These are phyloP conservation scores for Lucilia cuprina DNA, from an alignment of 1,140 invertebrate species.

Conservation along the genomic window DNA sequence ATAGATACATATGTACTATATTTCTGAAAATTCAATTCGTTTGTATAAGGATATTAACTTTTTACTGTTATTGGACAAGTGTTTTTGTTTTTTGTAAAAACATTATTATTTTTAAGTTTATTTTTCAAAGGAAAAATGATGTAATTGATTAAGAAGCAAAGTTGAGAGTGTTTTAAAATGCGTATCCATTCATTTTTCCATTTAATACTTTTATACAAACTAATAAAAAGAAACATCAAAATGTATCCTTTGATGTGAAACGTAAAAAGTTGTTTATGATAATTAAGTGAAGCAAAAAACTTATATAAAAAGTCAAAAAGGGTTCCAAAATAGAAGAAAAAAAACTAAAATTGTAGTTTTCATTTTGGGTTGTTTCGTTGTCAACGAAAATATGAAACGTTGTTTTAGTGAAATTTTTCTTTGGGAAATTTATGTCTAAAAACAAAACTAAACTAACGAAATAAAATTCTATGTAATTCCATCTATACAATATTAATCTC, in stretches of 20 bases:
- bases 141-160: neutral
- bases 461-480: conserved; percentile 5
- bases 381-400: neutral
- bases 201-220: too few relatives aligned
- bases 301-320: neutral
- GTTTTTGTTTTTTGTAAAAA: neutral
- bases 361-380: too few relatives aligned
- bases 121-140: neutral
- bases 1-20: too few relatives aligned
- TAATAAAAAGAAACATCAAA: neutral
- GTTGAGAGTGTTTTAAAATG: neutral
- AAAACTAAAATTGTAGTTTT: neutral
- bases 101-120: neutral
- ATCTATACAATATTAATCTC: conserved; percentile 15
- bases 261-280: neutral
- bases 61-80: neutral
- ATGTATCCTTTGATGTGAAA: neutral
- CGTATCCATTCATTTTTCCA: neutral
- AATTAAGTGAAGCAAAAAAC: neutral
- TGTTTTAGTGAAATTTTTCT: neutral
- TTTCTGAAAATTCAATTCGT: too few relatives aligned
- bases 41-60: neutral
- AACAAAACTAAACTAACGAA: neutral
- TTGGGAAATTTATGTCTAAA: conserved; percentile 8
- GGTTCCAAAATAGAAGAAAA: neutral